A percentile compares a stretch with the other conserved stretches of the same genome.
Evolutionary conservation across 2,888 invertebrate genomes (phyloP).

Genomic region (Parthenolecanium corni): DNA sequence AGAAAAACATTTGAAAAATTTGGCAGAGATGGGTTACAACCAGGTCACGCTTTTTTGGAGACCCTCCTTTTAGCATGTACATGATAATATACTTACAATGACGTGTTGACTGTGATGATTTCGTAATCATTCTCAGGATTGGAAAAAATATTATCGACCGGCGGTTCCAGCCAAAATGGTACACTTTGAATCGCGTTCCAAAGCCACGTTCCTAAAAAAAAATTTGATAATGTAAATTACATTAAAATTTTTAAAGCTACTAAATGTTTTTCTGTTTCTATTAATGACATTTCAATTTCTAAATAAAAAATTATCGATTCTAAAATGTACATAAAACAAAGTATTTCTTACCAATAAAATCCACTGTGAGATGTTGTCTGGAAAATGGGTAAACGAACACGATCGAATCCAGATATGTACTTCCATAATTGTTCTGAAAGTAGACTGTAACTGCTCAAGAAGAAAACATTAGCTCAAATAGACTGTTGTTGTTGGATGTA

Average conservation of each 20-base stretch:
- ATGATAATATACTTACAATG: constrained; percentile 76
- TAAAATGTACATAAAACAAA: too few relatives aligned
- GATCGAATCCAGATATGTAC: constrained; percentile 81
- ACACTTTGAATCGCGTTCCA: constrained; percentile 64
- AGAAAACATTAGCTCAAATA: too few relatives aligned
- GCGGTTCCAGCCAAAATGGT: constrained; percentile 90
- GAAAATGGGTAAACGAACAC: constrained; percentile 77
- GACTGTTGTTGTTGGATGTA: too few relatives aligned
- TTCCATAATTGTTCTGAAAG: constrained; percentile 81
- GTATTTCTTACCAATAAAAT: constrained; percentile 65
- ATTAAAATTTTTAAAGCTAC: neutral
- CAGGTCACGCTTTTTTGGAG: too few relatives aligned
- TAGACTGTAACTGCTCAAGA: too few relatives aligned
- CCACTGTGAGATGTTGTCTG: constrained; percentile 87
- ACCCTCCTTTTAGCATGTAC: too few relatives aligned
- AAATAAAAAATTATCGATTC: too few relatives aligned
- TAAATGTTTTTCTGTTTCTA: too few relatives aligned
- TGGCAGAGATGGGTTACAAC: neutral
- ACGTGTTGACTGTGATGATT: constrained; percentile 83
- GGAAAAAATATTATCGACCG: constrained; percentile 85
- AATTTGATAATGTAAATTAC: constrained; percentile 33
- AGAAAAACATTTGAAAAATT: too few relatives aligned
- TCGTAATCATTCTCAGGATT: constrained; percentile 97
- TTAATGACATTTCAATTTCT: too few relatives aligned
- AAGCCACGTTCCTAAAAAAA: constrained; percentile 62